A percentile compares a stretch with the other conserved stretches of the same genome.
Conservation (phyloP, 2,797 vertebrate species). For the Poecilia gillii region DNA sequence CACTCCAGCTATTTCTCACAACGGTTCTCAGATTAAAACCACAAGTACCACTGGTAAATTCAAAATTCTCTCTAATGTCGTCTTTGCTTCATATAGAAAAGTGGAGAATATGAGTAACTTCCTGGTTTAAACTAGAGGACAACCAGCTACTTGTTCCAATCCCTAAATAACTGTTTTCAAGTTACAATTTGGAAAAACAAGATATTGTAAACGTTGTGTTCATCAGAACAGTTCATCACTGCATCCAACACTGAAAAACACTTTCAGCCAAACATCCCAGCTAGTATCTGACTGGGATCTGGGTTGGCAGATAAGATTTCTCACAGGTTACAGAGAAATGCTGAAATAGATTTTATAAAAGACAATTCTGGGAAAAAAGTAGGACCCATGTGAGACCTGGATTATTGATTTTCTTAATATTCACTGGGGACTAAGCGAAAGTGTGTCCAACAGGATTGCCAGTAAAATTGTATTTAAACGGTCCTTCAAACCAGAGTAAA, state of each 20-base stretch:
- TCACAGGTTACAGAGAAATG: background rate
- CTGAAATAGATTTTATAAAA: background rate
- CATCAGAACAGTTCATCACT: background rate
- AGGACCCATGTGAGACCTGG: background rate
- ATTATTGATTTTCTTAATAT: background rate
- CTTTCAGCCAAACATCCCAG: background rate
- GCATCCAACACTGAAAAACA: background rate
- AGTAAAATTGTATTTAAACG: background rate
- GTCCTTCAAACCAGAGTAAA: background rate
- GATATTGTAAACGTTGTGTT: background rate
- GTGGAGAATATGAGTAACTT: background rate
- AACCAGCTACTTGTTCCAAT: background rate
- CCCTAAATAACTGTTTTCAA: background rate
- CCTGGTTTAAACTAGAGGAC: background rate
- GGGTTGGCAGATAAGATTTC: background rate
- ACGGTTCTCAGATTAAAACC: background rate
- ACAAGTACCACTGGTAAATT: background rate
- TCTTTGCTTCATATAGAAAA: background rate
- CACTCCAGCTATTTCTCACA: constrained; percentile 11
- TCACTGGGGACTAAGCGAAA: background rate
- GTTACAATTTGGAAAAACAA: background rate
- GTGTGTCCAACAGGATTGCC: background rate
- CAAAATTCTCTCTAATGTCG: background rate
- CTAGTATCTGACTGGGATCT: background rate
- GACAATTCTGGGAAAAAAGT: background rate